Evolutionary conservation across 2,888 invertebrate species (phyloP), one percentile per base, ranked within the genome.

Genomic region (Tolmerus cingulatus): DNA sequence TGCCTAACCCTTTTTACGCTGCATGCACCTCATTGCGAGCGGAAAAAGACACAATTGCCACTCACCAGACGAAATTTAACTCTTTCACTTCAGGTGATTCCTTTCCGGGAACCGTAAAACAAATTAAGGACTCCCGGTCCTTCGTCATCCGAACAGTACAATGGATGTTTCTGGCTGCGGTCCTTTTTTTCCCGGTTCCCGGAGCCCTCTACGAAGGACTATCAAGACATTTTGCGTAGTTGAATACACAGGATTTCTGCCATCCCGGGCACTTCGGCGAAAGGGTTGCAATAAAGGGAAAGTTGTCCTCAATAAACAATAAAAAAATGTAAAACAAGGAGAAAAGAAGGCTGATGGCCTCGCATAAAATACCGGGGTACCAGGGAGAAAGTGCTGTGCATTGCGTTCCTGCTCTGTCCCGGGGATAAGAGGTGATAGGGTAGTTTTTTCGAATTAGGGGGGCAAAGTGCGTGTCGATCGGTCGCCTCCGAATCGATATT

Each of bases 31-130:
- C 57, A 8, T 40, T 40, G 43, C 16, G 37, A 74, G 27, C 14
- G 51, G 37, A 57, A 19, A 37, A 77, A 86, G 34, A 55, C 37
- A 51, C 19, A 51, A 55, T 40, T 55, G 23, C 30, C 37, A 27
- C 57, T 66, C 66, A 66, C 66, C 66, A 66, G 66, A 66, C 51
- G 37, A 87, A 88, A 86, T 76, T 88, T 82, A 87, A 88, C 87
- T 87, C 87, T 87, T 88, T 87, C 86, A 86, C 88, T 87, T 88
- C 88, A 88, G 88, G 88, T 88, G 88, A 86, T 84, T 86, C 78
- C 55, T 86, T 87, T 79, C 81, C 55, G 78, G 76, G 82, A 87
- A 88, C 79, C 87, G 76, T 88, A 88, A 88, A 88, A 87, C 87
- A 87, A 88, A 88, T 88, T 87, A 88, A 84, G 87, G 82, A 74